Conservation (phyloP, 2,113 vertebrate genomes). For the Kryptolebias marmoratus region DNA sequence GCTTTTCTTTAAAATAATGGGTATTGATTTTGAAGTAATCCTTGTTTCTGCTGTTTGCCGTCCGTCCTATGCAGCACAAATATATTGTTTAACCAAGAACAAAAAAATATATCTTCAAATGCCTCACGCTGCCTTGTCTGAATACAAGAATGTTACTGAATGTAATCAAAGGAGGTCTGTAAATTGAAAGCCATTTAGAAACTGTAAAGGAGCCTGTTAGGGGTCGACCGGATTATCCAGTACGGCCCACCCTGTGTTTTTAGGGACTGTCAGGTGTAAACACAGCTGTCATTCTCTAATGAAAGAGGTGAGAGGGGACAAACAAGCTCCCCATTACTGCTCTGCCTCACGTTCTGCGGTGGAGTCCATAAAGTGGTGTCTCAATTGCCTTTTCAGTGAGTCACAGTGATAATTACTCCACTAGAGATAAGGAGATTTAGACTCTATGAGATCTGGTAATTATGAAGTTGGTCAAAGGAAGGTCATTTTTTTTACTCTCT, state of each 20-base stretch:
- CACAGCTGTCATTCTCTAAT: constrained; percentile 48
- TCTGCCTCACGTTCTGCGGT: constrained; percentile 65
- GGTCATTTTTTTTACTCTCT: constrained; percentile 71
- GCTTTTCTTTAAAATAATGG: not conserved
- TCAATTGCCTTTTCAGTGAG: constrained; percentile 76
- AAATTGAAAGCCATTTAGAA: constrained; percentile 33
- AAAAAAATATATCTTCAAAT: constrained; percentile 10
- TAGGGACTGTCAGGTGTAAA: constrained; percentile 45
- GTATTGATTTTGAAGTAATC: constrained; percentile 15
- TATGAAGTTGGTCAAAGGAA: constrained; percentile 76
- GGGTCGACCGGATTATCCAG: constrained; percentile 36
- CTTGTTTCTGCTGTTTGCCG: not conserved
- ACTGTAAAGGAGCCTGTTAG: constrained; percentile 18
- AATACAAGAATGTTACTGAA: not conserved
- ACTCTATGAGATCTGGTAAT: constrained; percentile 71
- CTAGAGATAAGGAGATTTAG: constrained; percentile 76
- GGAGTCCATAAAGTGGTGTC: constrained; percentile 73
- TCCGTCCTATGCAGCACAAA: constrained; percentile 1
- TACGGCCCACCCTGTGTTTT: constrained; percentile 44
- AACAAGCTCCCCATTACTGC: constrained; percentile 66
- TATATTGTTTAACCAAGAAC: constrained; percentile 7
- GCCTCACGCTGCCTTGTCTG: not conserved
- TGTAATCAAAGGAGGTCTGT: not conserved
- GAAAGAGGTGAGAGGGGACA: constrained; percentile 57
- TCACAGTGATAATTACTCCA: constrained; percentile 78